Conservation (phyloP, 2,888 invertebrate genomes). For the Drosophila meridiana region DNA sequence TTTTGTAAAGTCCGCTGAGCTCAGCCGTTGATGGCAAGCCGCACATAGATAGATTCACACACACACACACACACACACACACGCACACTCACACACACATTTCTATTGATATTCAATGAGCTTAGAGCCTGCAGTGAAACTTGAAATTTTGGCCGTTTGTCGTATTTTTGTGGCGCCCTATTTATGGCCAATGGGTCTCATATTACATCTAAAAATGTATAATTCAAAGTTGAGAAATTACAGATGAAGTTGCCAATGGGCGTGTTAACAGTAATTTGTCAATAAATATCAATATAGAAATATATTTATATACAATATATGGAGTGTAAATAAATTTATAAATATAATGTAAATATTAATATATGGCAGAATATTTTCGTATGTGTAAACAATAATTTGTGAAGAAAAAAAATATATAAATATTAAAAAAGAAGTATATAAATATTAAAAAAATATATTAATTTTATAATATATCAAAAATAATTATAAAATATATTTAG, state of each 20-base stretch:
- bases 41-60: background rate
- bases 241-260: constrained; percentile 56
- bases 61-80: constrained; percentile 1
- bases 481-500: too few species aligned
- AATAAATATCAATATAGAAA: constrained; percentile 28
- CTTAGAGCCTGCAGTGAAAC: constrained; percentile 39
- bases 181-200: constrained; percentile 50
- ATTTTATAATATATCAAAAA: too few species aligned
- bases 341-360: background rate
- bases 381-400: too few species aligned
- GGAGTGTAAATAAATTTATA: background rate
- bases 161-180: constrained; percentile 42
- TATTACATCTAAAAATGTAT: constrained; percentile 51
- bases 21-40: constrained; percentile 47
- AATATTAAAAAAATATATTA: too few species aligned
- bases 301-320: constrained; percentile 21
- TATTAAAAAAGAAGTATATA: too few species aligned
- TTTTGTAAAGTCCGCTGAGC: constrained; percentile 56
- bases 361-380: too few species aligned
- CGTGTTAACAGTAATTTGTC: constrained; percentile 63
- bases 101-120: constrained; percentile 38
- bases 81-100: background rate
- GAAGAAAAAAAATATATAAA: too few species aligned
- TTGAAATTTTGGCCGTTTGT: constrained; percentile 26
- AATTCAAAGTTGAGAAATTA: constrained; percentile 40